Conservation (phyloP, 1,140 invertebrate genomes). For the Heliothis subflexa region DNA sequence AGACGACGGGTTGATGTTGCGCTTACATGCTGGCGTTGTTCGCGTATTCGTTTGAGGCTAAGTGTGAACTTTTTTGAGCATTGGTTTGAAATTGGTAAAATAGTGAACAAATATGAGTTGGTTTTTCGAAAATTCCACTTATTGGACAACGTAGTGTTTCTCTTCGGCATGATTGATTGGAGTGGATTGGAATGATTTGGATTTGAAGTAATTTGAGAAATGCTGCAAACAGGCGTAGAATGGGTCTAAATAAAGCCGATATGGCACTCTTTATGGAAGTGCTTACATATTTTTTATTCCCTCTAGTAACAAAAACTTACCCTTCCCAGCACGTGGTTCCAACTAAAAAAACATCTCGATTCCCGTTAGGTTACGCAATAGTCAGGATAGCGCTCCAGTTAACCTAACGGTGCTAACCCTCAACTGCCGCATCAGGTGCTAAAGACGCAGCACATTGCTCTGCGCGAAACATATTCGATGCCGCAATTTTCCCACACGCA, state of each 20-base stretch:
- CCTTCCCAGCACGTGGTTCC: not conserved
- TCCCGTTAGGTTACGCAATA: not conserved
- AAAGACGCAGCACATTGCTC: slow-evolving; percentile 57
- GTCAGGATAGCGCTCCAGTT: slow-evolving; percentile 10
- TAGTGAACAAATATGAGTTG: not conserved
- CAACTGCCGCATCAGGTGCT: slow-evolving; percentile 43
- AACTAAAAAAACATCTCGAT: not conserved
- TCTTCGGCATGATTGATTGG: no score
- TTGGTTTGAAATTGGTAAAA: not conserved
- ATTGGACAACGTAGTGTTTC: no score
- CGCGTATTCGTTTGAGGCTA: slow-evolving; percentile 35
- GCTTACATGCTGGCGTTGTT: slow-evolving; percentile 43
- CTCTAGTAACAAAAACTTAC: not conserved
- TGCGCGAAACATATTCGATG: slow-evolving; percentile 62
- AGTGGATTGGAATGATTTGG: no score
- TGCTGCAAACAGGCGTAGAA: no score
- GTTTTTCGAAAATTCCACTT: no score
- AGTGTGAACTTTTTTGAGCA: slow-evolving; percentile 1
- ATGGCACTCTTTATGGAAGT: no score
- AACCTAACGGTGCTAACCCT: slow-evolving; percentile 31
- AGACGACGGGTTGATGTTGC: slow-evolving; percentile 43
- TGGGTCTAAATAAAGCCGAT: no score
- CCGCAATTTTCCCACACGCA: slow-evolving; percentile 78
- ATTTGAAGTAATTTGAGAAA: no score
- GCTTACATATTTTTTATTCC: not conserved